phyloP scores from a whole-genome alignment of 2,888 invertebrate species.

The Peribatodes rhomboidaria region DNA sequence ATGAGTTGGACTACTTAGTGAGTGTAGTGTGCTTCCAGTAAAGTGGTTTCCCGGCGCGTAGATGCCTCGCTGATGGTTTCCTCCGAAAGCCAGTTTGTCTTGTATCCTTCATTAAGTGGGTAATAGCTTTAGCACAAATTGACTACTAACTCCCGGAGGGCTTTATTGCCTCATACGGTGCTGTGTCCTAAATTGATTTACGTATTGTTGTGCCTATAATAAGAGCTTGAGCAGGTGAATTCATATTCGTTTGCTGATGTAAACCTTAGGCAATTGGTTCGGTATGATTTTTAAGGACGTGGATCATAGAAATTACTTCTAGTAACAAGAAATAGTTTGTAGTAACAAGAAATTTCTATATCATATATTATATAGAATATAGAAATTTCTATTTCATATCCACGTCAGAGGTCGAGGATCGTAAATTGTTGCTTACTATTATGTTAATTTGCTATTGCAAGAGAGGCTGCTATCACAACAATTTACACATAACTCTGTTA shows the following conservation, averaged over 20 bases:
- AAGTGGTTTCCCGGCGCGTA: conserved; percentile 70
- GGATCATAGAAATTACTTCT: no score
- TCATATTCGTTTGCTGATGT: background rate
- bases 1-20: conserved; percentile 72
- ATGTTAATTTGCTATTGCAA: conserved; percentile 27
- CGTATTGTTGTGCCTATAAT: conserved; percentile 28
- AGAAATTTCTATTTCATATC: conserved; percentile 8
- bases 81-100: conserved; percentile 70
- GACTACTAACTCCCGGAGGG: conserved; percentile 58
- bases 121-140: conserved; percentile 67
- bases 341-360: no score
- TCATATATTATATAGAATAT: no score
- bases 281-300: background rate
- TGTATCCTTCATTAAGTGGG: conserved; percentile 71
- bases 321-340: no score
- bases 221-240: background rate
- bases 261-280: background rate
- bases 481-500: conserved; percentile 39
- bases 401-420: conserved; percentile 11
- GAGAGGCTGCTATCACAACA: conserved; percentile 29
- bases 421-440: conserved; percentile 13
- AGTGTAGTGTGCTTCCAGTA: conserved; percentile 66
- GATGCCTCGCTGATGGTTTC: conserved; percentile 71
- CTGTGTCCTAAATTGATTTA: conserved; percentile 58
- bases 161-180: conserved; percentile 50